These are phyloP conservation scores for Streptopelia turtur DNA, from an alignment of 2,797 vertebrate species.

Conservation along the genomic window DNA sequence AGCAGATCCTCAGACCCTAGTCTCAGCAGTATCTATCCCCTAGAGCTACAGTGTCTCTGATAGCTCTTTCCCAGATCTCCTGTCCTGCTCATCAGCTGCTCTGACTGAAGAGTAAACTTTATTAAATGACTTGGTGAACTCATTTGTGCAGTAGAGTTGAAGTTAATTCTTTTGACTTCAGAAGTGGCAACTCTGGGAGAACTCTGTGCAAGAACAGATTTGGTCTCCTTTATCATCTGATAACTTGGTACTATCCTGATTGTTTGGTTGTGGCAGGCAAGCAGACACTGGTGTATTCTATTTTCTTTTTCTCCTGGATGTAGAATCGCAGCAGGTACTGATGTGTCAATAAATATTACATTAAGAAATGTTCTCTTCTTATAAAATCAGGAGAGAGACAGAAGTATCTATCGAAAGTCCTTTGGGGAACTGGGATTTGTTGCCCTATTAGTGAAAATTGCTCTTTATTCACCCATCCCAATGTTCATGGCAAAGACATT, in stretches of 20 bases:
- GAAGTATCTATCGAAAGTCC: neutral
- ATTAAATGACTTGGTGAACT: neutral
- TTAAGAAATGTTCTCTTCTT: neutral
- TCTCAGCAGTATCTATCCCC: fast-evolving
- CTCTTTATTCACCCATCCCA: neutral
- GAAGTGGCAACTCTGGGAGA: neutral
- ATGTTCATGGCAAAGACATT: neutral
- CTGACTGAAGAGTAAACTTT: neutral
- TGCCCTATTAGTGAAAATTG: neutral
- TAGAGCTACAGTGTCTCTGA: neutral
- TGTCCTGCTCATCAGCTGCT: neutral
- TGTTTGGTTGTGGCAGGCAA: neutral
- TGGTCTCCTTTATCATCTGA: neutral
- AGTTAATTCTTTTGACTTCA: neutral
- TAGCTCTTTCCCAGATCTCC: neutral
- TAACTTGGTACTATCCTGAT: neutral
- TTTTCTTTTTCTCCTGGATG: neutral
- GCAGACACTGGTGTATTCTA: fast-evolving
- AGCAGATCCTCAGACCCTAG: neutral
- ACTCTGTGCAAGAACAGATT: neutral
- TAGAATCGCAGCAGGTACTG: neutral
- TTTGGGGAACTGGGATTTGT: neutral
- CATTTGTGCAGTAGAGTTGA: neutral
- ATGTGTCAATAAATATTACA: neutral
- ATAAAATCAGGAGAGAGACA: neutral